A percentile compares a stretch with the other conserved stretches of the same genome.
Conservation (phyloP, 35 echinoderm and acorn worm genomes). For the Eucidaris tribuloides region DNA sequence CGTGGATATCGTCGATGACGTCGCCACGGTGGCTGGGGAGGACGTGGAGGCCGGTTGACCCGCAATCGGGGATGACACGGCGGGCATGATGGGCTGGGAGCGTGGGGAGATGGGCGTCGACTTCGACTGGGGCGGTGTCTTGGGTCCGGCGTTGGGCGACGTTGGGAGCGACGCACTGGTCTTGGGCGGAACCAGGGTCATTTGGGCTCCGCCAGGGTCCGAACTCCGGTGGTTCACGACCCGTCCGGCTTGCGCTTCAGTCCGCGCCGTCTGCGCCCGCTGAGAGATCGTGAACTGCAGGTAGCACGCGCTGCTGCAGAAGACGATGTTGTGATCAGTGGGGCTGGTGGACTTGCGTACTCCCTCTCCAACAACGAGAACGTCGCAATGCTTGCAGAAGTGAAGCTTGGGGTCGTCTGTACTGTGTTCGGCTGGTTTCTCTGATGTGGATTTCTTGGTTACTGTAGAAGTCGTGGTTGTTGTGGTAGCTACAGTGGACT, state of each 20-base stretch:
- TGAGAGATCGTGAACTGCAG: conserved; percentile 95
- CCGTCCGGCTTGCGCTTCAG: conserved; percentile 19
- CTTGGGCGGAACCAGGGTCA: background rate
- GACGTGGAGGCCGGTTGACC: background rate
- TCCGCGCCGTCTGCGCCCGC: conserved; percentile 34
- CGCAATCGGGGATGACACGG: background rate
- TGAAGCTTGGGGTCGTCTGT: conserved; percentile 26
- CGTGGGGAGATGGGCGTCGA: conserved; percentile 24
- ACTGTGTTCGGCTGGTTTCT: too few species aligned
- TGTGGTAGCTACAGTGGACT: too few species aligned
- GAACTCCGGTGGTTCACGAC: conserved; percentile 69
- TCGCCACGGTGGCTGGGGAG: background rate
- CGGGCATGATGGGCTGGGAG: background rate
- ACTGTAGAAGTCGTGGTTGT: too few species aligned
- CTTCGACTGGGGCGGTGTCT: conserved; percentile 30
- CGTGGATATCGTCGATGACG: background rate
- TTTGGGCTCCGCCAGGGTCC: background rate
- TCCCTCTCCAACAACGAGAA: conserved; percentile 83
- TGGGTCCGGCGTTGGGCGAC: background rate
- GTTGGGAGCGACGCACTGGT: conserved; percentile 16
- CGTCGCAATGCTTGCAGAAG: conserved; percentile 98
- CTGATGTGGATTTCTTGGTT: too few species aligned
- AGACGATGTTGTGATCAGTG: conserved; percentile 61
- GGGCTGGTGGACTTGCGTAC: conserved; percentile 60
- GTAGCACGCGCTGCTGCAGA: conserved; percentile 95